A percentile compares a stretch with the other conserved stretches of the same genome.
phyloP scores from a whole-genome alignment of 2,113 vertebrate genomes.

The Albula goreensis region DNA sequence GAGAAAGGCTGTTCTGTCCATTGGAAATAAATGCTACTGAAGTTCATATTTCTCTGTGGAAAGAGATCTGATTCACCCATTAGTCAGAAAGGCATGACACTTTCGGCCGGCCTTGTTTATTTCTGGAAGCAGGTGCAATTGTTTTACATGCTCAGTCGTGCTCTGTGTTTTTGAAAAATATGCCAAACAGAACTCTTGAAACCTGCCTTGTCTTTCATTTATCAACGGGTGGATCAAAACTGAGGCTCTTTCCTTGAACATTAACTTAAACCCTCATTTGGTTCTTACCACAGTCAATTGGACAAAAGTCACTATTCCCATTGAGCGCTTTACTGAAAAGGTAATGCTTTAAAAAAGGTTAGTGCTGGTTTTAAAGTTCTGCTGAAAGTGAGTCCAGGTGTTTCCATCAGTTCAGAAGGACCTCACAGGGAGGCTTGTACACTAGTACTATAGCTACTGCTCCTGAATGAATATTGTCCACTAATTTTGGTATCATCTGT shows the following conservation, averaged over 20 bases:
- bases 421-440: too few species aligned
- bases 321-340: background rate
- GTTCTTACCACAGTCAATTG: background rate
- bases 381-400: background rate
- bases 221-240: too few species aligned
- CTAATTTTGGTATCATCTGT: background rate
- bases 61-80: background rate
- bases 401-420: too few species aligned
- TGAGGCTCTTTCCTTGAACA: too few species aligned
- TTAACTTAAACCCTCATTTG: too few species aligned
- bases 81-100: background rate
- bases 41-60: background rate
- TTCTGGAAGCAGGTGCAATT: slow-evolving; percentile 59
- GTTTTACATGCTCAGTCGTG: slow-evolving; percentile 55
- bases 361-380: too few species aligned
- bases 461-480: too few species aligned
- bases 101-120: slow-evolving; percentile 46
- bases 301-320: background rate
- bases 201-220: too few species aligned
- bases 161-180: slow-evolving; percentile 28
- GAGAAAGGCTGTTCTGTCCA: background rate
- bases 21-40: background rate
- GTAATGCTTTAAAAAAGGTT: too few species aligned
- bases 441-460: too few species aligned
- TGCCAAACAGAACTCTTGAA: background rate